phyloP scores from a whole-genome alignment of 2,888 invertebrate species.

The Lobophora halterata region DNA sequence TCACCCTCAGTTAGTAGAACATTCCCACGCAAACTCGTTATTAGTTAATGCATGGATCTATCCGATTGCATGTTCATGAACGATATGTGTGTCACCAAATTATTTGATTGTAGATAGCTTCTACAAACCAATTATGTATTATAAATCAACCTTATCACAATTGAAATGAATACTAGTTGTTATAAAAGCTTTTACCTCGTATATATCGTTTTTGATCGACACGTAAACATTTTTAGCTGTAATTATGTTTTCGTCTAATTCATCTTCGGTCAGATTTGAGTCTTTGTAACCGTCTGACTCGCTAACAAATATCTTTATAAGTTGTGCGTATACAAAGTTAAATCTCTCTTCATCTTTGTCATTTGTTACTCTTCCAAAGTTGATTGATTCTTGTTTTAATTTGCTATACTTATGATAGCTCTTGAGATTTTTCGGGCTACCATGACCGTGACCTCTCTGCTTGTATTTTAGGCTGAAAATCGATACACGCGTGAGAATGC shows the following conservation, averaged over 20 bases:
- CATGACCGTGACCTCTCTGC: conserved; percentile 26
- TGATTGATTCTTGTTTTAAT: not conserved
- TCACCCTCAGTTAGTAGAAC: not conserved
- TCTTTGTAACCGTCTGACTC: conserved; percentile 49
- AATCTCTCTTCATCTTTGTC: conserved; percentile 45
- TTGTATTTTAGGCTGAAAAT: conserved; percentile 28
- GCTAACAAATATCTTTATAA: conserved; percentile 66
- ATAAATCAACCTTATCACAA: conserved; percentile 4
- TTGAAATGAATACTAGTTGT: not conserved
- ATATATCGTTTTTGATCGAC: conserved; percentile 76
- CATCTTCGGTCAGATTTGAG: conserved; percentile 54
- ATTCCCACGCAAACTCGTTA: conserved; percentile 3
- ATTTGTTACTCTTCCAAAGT: conserved; percentile 5
- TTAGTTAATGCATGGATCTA: conserved; percentile 5
- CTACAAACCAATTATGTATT: conserved; percentile 1
- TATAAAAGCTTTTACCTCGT: conserved; percentile 66
- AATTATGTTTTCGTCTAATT: conserved; percentile 66
- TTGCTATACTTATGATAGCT: conserved; percentile 2
- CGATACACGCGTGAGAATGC: not conserved
- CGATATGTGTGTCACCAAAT: not conserved
- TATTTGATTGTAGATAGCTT: not conserved
- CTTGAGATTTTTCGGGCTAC: conserved; percentile 28
- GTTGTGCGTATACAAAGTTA: conserved; percentile 61
- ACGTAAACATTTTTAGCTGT: conserved; percentile 57
- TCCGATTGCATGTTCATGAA: conserved; percentile 6